Conservation (phyloP, 2,888 invertebrate genomes). For the Philopedon plagiatum region DNA sequence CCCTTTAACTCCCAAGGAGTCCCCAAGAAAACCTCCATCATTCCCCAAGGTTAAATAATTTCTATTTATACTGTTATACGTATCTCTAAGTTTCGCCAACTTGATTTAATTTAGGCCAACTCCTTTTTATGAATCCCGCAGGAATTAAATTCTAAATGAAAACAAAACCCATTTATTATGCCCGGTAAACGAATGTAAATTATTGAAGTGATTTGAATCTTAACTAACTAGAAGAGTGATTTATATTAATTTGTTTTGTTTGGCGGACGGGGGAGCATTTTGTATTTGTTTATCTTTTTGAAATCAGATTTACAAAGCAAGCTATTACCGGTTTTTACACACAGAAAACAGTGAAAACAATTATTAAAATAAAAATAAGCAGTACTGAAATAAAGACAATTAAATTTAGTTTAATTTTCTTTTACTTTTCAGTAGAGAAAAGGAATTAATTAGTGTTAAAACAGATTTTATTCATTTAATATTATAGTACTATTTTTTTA, state of each 20-base stretch:
- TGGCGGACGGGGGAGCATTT: background rate
- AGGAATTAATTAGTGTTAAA: no score
- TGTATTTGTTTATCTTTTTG: background rate
- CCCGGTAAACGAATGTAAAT: slow-evolving; percentile 54
- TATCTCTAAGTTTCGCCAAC: slow-evolving; percentile 20
- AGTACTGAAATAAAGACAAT: no score
- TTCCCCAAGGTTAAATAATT: slow-evolving; percentile 26
- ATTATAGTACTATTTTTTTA: no score
- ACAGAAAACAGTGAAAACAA: slow-evolving; percentile 2
- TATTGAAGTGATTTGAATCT: slow-evolving; percentile 59
- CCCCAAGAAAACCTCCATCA: slow-evolving; percentile 8
- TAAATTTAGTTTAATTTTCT: no score
- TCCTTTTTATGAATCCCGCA: slow-evolving; percentile 59
- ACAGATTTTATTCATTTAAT: no score
- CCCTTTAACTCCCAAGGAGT: slow-evolving; percentile 5
- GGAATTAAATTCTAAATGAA: slow-evolving; percentile 59
- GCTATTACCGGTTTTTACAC: no score
- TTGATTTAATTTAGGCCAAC: slow-evolving; percentile 57
- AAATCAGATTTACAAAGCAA: no score
- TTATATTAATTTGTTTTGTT: slow-evolving; percentile 30
- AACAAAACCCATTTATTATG: slow-evolving; percentile 63
- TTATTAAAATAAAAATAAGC: no score
- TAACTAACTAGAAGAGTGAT: slow-evolving; percentile 43
- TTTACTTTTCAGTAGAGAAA: no score
- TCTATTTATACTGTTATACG: slow-evolving; percentile 24